Evolutionary conservation across 1,140 invertebrate genomes (phyloP).

Genomic region (Bemisia tabaci): DNA sequence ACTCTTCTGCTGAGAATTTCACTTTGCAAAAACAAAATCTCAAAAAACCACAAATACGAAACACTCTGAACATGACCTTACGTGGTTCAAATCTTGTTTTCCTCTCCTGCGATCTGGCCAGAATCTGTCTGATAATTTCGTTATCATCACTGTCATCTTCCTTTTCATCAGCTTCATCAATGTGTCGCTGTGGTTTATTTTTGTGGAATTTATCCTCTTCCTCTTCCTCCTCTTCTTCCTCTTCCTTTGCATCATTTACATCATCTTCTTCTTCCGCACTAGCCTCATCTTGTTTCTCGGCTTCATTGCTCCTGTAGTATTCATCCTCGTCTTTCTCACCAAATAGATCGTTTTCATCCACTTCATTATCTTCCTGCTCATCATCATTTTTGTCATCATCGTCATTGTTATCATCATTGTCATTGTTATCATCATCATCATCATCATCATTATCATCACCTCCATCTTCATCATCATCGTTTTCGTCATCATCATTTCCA

Average conservation of each 20-base stretch:
- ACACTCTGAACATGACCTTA: conserved; percentile 3
- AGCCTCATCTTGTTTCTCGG: conserved; percentile 22
- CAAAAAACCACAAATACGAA: not conserved
- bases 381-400: conserved; percentile 17
- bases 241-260: conserved; percentile 12
- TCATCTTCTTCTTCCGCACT: conserved; percentile 21
- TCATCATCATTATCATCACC: conserved; percentile 25
- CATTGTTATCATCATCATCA: conserved; percentile 24
- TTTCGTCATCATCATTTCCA: conserved; percentile 21
- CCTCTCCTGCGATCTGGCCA: conserved; percentile 8
- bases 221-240: conserved; percentile 13
- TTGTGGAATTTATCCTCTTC: not conserved
- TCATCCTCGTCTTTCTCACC: conserved; percentile 23
- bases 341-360: conserved; percentile 25
- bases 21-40: too few relatives aligned
- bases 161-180: not conserved
- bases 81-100: not conserved
- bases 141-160: not conserved
- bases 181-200: not conserved
- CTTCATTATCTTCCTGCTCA: conserved; percentile 20
- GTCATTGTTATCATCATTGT: conserved; percentile 14
- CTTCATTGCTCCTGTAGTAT: conserved; percentile 22
- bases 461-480: conserved; percentile 20
- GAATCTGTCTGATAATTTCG: conserved; percentile 11
- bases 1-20: too few relatives aligned